A percentile compares a stretch with the other conserved stretches of the same genome.
phyloP scores from a whole-genome alignment of 2,888 invertebrate genomes.

The Hedya salicella region DNA sequence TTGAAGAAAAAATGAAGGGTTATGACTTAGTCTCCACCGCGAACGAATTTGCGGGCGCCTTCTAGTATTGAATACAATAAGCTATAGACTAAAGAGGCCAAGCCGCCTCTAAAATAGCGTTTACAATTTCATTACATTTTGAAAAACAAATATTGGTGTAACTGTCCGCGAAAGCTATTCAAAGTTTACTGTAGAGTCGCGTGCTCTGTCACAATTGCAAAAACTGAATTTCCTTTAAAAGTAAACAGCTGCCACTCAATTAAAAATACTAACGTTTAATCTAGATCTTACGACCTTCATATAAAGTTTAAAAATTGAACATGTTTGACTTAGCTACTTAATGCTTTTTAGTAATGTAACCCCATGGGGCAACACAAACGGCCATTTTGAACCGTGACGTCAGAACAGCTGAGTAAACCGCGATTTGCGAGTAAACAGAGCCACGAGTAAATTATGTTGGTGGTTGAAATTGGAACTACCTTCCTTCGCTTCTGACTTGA shows the following conservation, averaged over 20 bases:
- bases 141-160: constrained; percentile 15
- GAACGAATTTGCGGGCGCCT: too few species aligned
- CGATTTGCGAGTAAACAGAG: constrained; percentile 26
- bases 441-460: constrained; percentile 2
- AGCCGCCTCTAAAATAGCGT: not conserved
- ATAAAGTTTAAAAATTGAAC: not conserved
- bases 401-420: constrained; percentile 25
- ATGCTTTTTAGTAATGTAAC: not conserved
- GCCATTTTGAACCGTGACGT: constrained; percentile 21
- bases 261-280: not conserved
- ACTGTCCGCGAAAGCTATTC: constrained; percentile 3
- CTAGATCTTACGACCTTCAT: not conserved
- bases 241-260: not conserved
- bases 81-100: not conserved
- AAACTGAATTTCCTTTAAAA: not conserved
- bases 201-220: constrained; percentile 17
- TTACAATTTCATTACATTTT: not conserved
- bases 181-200: not conserved
- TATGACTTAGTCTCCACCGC: too few species aligned
- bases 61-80: too few species aligned
- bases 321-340: not conserved
- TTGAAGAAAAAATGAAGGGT: too few species aligned
- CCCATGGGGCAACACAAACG: constrained; percentile 5
- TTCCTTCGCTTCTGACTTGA: not conserved
- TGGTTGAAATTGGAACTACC: constrained; percentile 12